Conservation (phyloP, 2,888 invertebrate genomes). For the Hirtodrosophila alboralis region DNA sequence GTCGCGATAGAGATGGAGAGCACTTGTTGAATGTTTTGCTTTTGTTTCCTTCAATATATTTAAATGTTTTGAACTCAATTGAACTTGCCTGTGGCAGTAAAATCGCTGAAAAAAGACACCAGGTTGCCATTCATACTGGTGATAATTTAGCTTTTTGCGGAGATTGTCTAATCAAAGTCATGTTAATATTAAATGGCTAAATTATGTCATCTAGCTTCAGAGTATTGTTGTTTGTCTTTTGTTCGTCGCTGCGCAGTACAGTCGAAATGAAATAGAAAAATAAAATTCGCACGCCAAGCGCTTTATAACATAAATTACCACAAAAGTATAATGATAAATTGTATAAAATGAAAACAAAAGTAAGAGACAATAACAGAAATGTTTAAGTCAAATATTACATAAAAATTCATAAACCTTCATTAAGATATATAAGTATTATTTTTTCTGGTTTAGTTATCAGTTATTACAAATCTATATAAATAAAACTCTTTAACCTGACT, state of each 20-base stretch:
- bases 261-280: conserved; percentile 41
- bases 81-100: conserved; percentile 47
- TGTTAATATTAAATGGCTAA: conserved; percentile 55
- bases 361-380: conserved; percentile 1
- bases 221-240: conserved; percentile 35
- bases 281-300: conserved; percentile 42
- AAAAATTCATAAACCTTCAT: no score
- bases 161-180: conserved; percentile 66
- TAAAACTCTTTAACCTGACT: no score
- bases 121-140: conserved; percentile 26
- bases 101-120: conserved; percentile 31
- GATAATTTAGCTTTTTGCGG: conserved; percentile 29
- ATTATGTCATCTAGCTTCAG: conserved; percentile 65
- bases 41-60: conserved; percentile 43
- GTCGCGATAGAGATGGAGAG: conserved; percentile 7
- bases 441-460: no score
- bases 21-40: conserved; percentile 23
- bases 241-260: conserved; percentile 60
- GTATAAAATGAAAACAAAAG: conserved; percentile 28
- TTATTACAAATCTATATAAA: no score
- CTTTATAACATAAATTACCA: conserved; percentile 48
- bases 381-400: not conserved
- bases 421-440: no score
- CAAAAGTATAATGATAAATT: conserved; percentile 17
- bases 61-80: conserved; percentile 69